phyloP scores from a whole-genome alignment of 2,113 vertebrate species.

The Elephas maximus region DNA sequence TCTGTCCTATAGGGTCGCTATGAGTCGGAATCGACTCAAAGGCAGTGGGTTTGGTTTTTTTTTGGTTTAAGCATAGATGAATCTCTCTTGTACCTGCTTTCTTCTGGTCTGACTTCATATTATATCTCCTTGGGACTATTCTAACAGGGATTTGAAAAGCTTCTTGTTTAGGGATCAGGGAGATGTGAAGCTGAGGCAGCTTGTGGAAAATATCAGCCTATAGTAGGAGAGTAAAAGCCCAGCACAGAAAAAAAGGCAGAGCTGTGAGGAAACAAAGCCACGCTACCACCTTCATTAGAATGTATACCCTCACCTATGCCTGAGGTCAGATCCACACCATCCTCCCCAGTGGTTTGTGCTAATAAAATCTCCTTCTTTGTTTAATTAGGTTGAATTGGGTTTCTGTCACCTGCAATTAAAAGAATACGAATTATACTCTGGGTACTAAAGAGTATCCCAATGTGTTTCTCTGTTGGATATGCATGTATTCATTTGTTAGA shows the following conservation, averaged over 20 bases:
- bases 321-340: background rate
- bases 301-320: background rate
- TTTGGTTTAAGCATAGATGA: background rate
- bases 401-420: background rate
- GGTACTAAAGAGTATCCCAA: background rate
- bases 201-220: background rate
- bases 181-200: background rate
- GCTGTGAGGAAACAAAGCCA: too few relatives aligned
- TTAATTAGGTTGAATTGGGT: background rate
- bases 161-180: background rate
- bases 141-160: background rate
- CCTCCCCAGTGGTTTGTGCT: background rate
- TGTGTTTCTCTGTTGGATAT: background rate
- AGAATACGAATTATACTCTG: background rate
- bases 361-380: background rate
- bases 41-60: too few relatives aligned
- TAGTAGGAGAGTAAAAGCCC: background rate
- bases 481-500: background rate
- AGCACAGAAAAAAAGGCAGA: background rate
- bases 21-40: too few relatives aligned
- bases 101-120: background rate
- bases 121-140: background rate
- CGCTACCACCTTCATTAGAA: accelerated
- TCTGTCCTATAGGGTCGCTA: too few relatives aligned
- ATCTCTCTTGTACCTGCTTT: background rate